These are phyloP conservation scores for Vimba vimba DNA, from an alignment of 2,113 vertebrate genomes.

Conservation along the genomic window DNA sequence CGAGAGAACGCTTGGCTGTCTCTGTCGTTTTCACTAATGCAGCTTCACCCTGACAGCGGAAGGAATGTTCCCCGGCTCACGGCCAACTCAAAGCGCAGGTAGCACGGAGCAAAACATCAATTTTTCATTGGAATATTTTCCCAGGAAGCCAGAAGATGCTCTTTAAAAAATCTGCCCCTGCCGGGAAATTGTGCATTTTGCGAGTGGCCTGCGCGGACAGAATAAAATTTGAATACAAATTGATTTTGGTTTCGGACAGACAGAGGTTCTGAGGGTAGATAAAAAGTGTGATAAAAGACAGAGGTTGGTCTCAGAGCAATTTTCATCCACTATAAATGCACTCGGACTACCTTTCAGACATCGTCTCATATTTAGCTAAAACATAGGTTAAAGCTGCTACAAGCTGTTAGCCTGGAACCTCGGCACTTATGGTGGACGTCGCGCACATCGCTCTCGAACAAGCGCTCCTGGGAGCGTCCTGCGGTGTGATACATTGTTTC, in stretches of 20 bases:
- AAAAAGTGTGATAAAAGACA: not conserved
- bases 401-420: not conserved
- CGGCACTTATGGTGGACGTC: not conserved
- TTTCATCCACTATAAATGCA: not conserved
- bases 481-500: slow-evolving; percentile 24
- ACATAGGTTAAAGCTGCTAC: too few relatives aligned
- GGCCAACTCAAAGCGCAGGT: slow-evolving; percentile 30
- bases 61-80: slow-evolving; percentile 38
- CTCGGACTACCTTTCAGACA: not conserved
- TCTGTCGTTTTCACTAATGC: slow-evolving; percentile 63
- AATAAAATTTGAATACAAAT: slow-evolving; percentile 23
- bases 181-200: slow-evolving; percentile 3
- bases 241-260: not conserved
- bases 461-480: not conserved
- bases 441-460: not conserved
- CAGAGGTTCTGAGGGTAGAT: slow-evolving; percentile 2
- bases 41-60: slow-evolving; percentile 55
- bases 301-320: slow-evolving; percentile 16
- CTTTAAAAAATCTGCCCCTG: slow-evolving; percentile 10
- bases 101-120: slow-evolving; percentile 43
- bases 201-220: not conserved
- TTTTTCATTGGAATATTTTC: slow-evolving; percentile 49
- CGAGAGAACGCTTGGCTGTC: slow-evolving; percentile 56
- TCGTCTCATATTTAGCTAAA: slow-evolving; percentile 19
- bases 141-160: not conserved